Evolutionary conservation across 2,113 vertebrate genomes (phyloP).

Genomic region (Triplophysa tibetana): DNA sequence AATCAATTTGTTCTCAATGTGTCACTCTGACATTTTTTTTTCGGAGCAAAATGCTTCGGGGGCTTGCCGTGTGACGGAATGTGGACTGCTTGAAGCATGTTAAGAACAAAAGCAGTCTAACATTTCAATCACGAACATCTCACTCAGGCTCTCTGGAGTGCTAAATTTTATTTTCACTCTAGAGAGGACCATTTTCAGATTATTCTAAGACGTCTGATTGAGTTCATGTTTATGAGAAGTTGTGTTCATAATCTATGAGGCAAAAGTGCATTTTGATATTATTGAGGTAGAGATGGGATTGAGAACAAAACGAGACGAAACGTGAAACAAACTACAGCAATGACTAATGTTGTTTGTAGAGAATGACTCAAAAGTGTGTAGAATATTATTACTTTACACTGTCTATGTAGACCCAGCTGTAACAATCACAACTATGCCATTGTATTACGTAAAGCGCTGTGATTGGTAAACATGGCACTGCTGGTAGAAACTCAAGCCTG

Average conservation of each 20-base stretch:
- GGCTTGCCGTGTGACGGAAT: slow-evolving; percentile 38
- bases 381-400: too few relatives aligned
- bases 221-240: not conserved
- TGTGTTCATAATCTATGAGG: not conserved
- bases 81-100: slow-evolving; percentile 43
- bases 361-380: too few relatives aligned
- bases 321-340: too few relatives aligned
- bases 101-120: slow-evolving; percentile 47
- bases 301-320: too few relatives aligned
- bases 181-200: not conserved
- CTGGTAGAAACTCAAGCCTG: not conserved
- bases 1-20: slow-evolving; percentile 72
- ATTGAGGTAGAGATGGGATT: too few relatives aligned
- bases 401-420: too few relatives aligned
- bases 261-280: too few relatives aligned
- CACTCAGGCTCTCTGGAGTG: not conserved
- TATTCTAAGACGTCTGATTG: not conserved
- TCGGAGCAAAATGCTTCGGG: slow-evolving; percentile 51
- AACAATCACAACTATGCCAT: too few relatives aligned
- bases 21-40: slow-evolving; percentile 64
- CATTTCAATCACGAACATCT: not conserved
- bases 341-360: too few relatives aligned
- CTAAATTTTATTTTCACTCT: slow-evolving; percentile 19
- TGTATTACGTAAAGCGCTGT: too few relatives aligned
- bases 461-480: too few relatives aligned